Conservation (phyloP, 2,888 invertebrate genomes). For the Macrophya alboannulata region DNA sequence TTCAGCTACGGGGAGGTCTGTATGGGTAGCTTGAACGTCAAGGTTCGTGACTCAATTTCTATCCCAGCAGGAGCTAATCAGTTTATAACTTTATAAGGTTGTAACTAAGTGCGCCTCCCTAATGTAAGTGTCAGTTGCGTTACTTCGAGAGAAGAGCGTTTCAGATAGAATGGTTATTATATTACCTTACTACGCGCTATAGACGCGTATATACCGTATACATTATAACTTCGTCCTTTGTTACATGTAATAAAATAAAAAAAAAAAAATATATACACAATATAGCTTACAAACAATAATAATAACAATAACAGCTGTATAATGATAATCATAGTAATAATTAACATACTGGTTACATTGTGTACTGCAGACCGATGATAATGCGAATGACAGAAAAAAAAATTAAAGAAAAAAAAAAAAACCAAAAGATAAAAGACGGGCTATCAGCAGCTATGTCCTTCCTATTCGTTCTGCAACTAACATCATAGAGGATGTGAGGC, state of each 20-base stretch:
- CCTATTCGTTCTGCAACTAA: background rate
- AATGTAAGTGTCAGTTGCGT: constrained; percentile 28
- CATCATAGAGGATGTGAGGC: constrained; percentile 10
- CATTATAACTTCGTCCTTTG: background rate
- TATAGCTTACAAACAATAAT: background rate
- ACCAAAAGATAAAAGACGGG: background rate
- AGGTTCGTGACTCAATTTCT: constrained; percentile 46
- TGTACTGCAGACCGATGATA: background rate
- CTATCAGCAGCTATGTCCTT: background rate
- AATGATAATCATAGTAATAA: background rate
- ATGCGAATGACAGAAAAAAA: background rate
- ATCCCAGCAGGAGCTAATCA: constrained; percentile 45
- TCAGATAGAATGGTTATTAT: constrained; percentile 23
- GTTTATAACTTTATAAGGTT: constrained; percentile 49
- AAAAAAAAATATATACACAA: background rate
- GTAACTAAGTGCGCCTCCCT: constrained; percentile 37
- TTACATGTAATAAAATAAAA: background rate
- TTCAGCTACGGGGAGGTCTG: background rate
- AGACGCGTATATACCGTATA: background rate
- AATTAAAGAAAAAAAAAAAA: background rate
- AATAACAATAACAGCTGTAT: background rate
- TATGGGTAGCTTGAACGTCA: background rate
- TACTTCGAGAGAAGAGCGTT: background rate
- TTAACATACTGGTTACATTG: background rate
- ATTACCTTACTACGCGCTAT: background rate